phyloP scores from a whole-genome alignment of 2,113 vertebrate species.

The Melanerpes formicivorus region DNA sequence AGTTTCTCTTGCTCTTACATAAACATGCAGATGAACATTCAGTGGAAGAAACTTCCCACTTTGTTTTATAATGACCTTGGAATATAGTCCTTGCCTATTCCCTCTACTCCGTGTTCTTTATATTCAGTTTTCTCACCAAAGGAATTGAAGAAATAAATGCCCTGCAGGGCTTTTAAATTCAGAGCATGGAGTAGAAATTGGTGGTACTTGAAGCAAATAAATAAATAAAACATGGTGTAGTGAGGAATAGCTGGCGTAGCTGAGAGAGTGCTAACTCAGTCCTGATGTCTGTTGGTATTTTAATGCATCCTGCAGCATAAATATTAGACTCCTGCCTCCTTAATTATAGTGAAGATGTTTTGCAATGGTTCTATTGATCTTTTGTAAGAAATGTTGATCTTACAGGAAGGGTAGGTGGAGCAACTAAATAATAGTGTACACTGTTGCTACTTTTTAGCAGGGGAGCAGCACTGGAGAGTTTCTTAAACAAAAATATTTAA shows the following conservation, averaged over 20 bases:
- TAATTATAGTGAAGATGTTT: conserved; percentile 49
- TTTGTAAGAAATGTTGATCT: conserved; percentile 56
- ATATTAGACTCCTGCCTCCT: conserved; percentile 31
- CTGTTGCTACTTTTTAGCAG: background rate
- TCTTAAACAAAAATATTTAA: conserved; percentile 42
- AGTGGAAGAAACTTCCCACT: background rate
- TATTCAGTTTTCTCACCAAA: background rate
- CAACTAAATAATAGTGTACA: conserved; percentile 3
- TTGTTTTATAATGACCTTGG: background rate
- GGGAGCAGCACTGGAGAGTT: background rate
- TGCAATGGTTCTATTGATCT: conserved; percentile 62
- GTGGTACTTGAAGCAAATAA: conserved; percentile 29
- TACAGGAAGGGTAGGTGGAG: conserved; percentile 30
- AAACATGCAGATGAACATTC: background rate
- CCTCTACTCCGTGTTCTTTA: background rate
- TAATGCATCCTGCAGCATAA: conserved; percentile 39
- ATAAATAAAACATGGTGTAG: conserved; percentile 8
- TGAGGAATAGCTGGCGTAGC: background rate
- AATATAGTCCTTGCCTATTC: background rate
- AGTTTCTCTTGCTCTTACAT: background rate
- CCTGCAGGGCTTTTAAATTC: conserved; percentile 22
- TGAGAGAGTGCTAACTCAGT: conserved; percentile 12
- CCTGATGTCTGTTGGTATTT: conserved; percentile 22
- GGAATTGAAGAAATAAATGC: background rate
- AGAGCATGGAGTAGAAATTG: background rate